Evolutionary conservation across 2,888 invertebrate species (phyloP), one percentile per base, ranked within the genome.

Genomic region (Xestobium rufovillosum): DNA sequence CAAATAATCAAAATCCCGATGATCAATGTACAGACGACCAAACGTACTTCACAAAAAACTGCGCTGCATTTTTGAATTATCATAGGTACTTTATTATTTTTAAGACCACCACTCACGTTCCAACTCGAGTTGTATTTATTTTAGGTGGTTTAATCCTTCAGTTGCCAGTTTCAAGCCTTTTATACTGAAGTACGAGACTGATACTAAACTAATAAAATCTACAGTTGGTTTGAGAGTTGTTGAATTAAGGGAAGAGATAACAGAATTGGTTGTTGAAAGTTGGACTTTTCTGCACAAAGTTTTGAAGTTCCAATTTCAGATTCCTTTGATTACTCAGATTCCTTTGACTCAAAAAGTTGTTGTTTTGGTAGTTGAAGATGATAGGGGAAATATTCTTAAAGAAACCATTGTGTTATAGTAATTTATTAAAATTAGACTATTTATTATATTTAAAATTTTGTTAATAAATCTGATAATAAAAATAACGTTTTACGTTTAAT

Each of bases 301-400:
- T 36, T 68, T 75, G 26, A 75, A 73, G 53, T 75, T 72, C 56
- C 68, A 71, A 47, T 76, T 75, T 56, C 63, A 72, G 52, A 61
- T 76, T 40, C 73, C 73, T 4, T n/a, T n/a, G n/a, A n/a, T n/a
- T n/a, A n/a, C n/a, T n/a, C n/a, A n/a, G n/a, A n/a, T n/a, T n/a
- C n/a, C n/a, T n/a, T n/a, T n/a, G n/a, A n/a, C n/a, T n/a, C n/a
- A n/a, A n/a, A n/a, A n/a, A n/a, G n/a, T n/a, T n/a, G n/a, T n/a
- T n/a, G 73, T 72, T 29, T 70, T 82, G 51, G 71, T 80, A 36
- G 78, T 78, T 26, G 78, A 80, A 62, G 81, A 82, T 52, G 75
- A 78, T 45, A 60, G 71, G 45, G 82, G 82, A 48, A 78, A 78
- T 57, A 73, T 81, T 45, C 64, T 82, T 41, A 81, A 80, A 63